A percentile compares a stretch with the other conserved stretches of the same genome.
Evolutionary conservation across 2,797 vertebrate species (phyloP).

Genomic region (Siniperca scherzeri): DNA sequence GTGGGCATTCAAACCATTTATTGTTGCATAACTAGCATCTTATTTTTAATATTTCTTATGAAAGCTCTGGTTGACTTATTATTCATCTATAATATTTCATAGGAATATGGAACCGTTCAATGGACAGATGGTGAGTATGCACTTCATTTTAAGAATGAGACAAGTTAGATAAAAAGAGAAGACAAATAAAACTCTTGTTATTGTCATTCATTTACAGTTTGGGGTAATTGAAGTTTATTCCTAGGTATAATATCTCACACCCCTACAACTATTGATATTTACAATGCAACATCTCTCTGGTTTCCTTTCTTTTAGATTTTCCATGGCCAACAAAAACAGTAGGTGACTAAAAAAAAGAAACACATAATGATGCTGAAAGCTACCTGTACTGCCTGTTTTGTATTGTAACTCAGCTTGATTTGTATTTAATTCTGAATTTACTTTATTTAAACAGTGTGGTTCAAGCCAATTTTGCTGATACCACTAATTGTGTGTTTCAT

Average conservation of each 20-base stretch:
- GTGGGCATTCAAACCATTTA: constrained; percentile 31
- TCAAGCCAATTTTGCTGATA: not conserved
- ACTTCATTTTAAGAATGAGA: not conserved
- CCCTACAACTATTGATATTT: not conserved
- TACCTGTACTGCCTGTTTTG: not conserved
- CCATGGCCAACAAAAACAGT: constrained; percentile 47
- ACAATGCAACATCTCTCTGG: not conserved
- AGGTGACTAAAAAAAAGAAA: constrained; percentile 42
- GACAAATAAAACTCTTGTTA: not conserved
- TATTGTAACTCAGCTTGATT: not conserved
- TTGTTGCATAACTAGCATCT: not conserved
- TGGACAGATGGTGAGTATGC: constrained; percentile 47
- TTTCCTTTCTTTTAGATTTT: constrained; percentile 52
- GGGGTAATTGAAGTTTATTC: not conserved
- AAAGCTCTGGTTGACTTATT: constrained; percentile 9
- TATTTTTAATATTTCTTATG: not conserved
- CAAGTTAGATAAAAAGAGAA: not conserved
- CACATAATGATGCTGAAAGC: not conserved
- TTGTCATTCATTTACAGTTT: not conserved
- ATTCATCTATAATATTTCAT: constrained; percentile 27
- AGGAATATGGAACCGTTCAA: constrained; percentile 33
- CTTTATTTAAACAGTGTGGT: not conserved
- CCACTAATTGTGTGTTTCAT: constrained; percentile 17
- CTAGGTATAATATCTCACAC: not conserved
- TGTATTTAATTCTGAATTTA: not conserved